These are phyloP conservation scores for Melitaea cinxia DNA, from an alignment of 1,140 invertebrate genomes.

Conservation along the genomic window DNA sequence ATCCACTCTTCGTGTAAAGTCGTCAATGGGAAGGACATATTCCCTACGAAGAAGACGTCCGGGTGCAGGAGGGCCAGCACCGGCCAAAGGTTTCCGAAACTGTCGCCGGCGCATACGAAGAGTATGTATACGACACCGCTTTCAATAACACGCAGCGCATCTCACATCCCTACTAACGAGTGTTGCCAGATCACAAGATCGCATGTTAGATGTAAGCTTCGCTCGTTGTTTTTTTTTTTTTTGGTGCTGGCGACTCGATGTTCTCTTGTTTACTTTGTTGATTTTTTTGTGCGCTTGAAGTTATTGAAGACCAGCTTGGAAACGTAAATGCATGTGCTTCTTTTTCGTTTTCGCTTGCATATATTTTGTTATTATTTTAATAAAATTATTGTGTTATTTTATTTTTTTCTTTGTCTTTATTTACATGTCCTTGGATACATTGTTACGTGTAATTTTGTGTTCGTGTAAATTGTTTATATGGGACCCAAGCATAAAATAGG, in stretches of 20 bases:
- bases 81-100: constrained; percentile 61
- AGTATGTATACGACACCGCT: constrained; percentile 67
- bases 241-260: constrained; percentile 9
- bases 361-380: constrained; percentile 2
- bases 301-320: constrained; percentile 7
- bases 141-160: constrained; percentile 42
- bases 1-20: constrained; percentile 63
- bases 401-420: constrained; percentile 12
- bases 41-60: constrained; percentile 51
- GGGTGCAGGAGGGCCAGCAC: constrained; percentile 63
- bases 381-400: constrained; percentile 14
- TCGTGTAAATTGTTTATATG: background rate
- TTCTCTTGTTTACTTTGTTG: constrained; percentile 6
- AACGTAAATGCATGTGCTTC: constrained; percentile 22
- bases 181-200: constrained; percentile 12
- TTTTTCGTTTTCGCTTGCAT: constrained; percentile 6
- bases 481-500: background rate
- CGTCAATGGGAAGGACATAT: constrained; percentile 54
- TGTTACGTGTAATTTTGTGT: background rate
- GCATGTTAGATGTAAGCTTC: background rate
- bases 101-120: constrained; percentile 69
- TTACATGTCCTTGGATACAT: background rate
- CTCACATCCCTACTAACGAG: constrained; percentile 39
- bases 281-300: background rate
- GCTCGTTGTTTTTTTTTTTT: background rate